A percentile compares a stretch with the other conserved stretches of the same genome.
Conservation (phyloP, 2,113 vertebrate genomes). For the Australoheros scitulus region DNA sequence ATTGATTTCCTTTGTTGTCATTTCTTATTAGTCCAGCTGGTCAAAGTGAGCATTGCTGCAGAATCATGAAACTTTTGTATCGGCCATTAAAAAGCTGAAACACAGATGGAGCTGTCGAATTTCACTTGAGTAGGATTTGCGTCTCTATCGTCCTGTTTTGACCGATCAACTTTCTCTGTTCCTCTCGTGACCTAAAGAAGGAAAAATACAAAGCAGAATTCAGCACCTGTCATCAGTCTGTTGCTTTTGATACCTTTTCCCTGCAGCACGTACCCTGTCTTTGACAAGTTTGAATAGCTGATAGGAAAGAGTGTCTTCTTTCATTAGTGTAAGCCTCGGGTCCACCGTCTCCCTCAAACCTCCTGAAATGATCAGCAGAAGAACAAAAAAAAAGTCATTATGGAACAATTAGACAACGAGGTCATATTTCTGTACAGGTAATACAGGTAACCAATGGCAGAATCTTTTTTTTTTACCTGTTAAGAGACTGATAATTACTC, state of each 20-base stretch:
- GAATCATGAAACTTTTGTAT: neutral
- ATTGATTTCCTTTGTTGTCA: too few relatives aligned
- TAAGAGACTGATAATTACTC: conserved; percentile 80
- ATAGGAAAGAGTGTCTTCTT: conserved; percentile 75
- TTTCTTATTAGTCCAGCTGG: too few relatives aligned
- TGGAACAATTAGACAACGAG: neutral
- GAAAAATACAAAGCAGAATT: conserved; percentile 3
- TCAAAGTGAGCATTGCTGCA: too few relatives aligned
- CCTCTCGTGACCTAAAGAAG: conserved; percentile 29
- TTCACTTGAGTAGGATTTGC: conserved; percentile 22
- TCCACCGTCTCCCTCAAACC: conserved; percentile 62
- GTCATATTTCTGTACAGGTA: neutral
- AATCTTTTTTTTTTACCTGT: conserved; percentile 79
- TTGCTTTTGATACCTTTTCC: neutral
- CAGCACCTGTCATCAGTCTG: neutral
- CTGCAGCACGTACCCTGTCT: conserved; percentile 52
- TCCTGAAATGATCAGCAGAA: conserved; percentile 55
- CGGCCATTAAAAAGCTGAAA: rapidly evolving
- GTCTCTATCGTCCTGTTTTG: conserved; percentile 13
- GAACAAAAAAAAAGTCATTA: neutral
- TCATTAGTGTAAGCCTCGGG: conserved; percentile 61
- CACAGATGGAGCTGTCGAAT: neutral
- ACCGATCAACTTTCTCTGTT: conserved; percentile 4
- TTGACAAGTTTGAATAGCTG: conserved; percentile 54
- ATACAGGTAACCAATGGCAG: neutral